Evolutionary conservation across 2,888 invertebrate genomes (phyloP), one percentile per base, ranked within the genome.

Genomic region (Nomada fabriciana): DNA sequence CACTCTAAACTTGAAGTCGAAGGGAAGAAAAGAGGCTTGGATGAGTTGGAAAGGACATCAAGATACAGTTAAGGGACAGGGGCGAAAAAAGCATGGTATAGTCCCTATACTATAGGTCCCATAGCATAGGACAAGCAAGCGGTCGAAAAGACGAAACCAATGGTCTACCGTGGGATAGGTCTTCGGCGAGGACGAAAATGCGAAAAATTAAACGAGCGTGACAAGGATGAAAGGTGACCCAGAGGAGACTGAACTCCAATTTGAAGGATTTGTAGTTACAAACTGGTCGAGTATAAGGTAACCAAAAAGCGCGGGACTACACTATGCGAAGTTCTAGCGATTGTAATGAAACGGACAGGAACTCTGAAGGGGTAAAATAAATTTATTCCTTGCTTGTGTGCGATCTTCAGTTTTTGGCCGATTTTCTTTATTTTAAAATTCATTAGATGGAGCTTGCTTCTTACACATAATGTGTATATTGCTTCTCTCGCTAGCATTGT

Each of bases 41-140:
- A 15, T 29, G 79, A 65, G 92, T 94, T 53, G 87, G 91, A 94
- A 88, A 95, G 95, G 92, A 94, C 94, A 90, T 80, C 36, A 36
- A 20, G 94, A n/a, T 47, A 23, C 23, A 4, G 25, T n/a, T n/a
- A 23, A n/a, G 15, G n/a, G 61, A 5, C 5, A 4, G 2, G 94
- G 80, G 77, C 29, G 61, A 80, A 61, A 74, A 94, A 42, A 59
- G 76, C 68, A 52, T 63, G 69, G 83, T 71, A 85, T 79, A 74
- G 85, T 80, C 2, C 36, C 7, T 36, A 36, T 36, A 36, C 36
- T 36, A 36, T 36, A 36, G 36, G 36, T 36, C 36, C 36, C 36
- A 36, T 7, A 36, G 85, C 69, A 85, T 80, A 74, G 85, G 81
- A 55, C 63, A 80, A 9, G 94, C 59, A 87, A 84, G 81, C 87